Base-by-base conservation (phyloP, 2,888 invertebrate species). In the Coleophora flavipennella region DNA sequence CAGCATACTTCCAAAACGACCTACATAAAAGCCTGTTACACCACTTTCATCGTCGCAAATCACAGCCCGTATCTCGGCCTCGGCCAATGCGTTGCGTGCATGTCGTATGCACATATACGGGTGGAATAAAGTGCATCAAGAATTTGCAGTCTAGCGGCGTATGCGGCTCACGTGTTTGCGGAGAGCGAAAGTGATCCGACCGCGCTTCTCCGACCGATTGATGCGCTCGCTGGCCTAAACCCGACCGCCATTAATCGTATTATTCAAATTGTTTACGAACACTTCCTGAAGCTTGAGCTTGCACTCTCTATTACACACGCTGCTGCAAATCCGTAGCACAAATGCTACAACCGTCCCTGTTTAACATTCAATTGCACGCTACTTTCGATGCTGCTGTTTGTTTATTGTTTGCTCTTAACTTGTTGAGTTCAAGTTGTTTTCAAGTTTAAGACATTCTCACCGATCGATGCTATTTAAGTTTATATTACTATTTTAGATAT, bases 1-100 rank as follows among this genome's bases (percentile, higher is more conserved):
- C 56, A 53, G 51, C 51, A 51, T 45, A 53, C 67, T 55, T 66
- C 63, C 73, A 74, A 75, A 75, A 74, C 71, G 80, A 73, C 79
- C 80, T 57, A 81, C 79, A 78, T 81, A 78, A 83, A 83, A 80
- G 81, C 49, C 67, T 74, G 83, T 72, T 77, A 71, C 79, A 78
- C 83, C 83, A 84, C 83, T 84, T 84, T 84, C 83, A 74, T 67
- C 76, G 78, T 81, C 73, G 81, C 81, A 83, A 83, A 83, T 81
- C 83, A 80, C 72, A 65, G 73, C 66, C 57, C 65, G 72, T 73
- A 77, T 77, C 83, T 78, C 80, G 76, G 78, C 78, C 80, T 83
- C 83, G 83, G 83, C 81, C 81, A 80, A 71, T 74, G 78, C 71
- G 73, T 78, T 71, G 78, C 73, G 76, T 77, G 79, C 71, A 72